These are phyloP conservation scores for Daboia siamensis DNA, from an alignment of 2,113 vertebrate species.

Conservation along the genomic window DNA sequence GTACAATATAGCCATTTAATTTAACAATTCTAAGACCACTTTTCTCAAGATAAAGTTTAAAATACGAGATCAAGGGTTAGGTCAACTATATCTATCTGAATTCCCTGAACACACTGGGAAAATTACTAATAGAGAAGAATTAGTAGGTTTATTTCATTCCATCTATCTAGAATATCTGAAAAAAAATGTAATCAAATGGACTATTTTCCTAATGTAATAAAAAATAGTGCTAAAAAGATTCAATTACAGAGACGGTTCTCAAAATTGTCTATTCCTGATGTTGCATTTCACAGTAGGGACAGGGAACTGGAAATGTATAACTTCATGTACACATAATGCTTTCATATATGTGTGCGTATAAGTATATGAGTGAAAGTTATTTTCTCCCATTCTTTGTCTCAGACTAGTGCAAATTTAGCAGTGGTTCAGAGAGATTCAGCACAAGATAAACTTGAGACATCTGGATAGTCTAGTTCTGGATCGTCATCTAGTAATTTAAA, in stretches of 20 bases:
- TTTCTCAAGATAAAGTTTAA: not conserved
- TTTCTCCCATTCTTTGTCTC: not conserved
- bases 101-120: not conserved
- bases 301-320: not conserved
- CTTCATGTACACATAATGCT: not conserved
- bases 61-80: not conserved
- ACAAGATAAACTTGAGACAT: not conserved
- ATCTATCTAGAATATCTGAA: not conserved
- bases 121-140: not conserved
- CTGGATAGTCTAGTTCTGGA: not conserved
- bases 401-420: not conserved
- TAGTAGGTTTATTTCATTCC: not conserved
- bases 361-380: not conserved
- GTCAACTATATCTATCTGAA: not conserved
- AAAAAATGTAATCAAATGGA: not conserved
- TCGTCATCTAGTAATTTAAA: not conserved
- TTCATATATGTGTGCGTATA: not conserved
- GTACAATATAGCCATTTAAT: not conserved
- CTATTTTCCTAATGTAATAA: not conserved
- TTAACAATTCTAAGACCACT: not conserved
- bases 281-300: not conserved
- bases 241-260: not conserved
- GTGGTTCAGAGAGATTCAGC: not conserved
- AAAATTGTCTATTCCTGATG: not conserved
- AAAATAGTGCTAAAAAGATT: not conserved